Conservation (phyloP, 2,888 invertebrate species). For the Anagyrus pseudococci region DNA sequence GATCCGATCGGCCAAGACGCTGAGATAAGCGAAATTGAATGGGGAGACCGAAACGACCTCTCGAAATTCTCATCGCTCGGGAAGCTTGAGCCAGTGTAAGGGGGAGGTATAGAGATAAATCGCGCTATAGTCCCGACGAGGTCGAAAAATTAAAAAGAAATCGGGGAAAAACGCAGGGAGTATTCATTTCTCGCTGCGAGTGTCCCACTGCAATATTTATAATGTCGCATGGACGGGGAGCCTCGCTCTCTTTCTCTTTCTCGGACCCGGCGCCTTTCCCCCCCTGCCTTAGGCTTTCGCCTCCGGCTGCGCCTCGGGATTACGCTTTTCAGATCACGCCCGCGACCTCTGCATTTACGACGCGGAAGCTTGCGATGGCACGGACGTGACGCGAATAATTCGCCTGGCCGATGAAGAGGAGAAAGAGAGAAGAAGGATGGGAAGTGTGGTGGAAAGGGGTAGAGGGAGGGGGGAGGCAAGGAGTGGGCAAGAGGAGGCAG, state of each 20-base stretch:
- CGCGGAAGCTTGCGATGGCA: slow-evolving; percentile 36
- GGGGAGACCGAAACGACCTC: no score
- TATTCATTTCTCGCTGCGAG: slow-evolving; percentile 38
- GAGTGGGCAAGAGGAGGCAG: slow-evolving; percentile 2
- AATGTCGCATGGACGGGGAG: slow-evolving; percentile 24
- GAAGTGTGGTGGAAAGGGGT: background rate
- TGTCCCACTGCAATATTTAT: slow-evolving; percentile 29
- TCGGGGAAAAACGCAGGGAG: background rate
- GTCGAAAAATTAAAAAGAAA: background rate
- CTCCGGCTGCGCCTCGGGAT: slow-evolving; percentile 19
- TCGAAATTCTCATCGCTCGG: no score
- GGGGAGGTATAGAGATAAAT: no score
- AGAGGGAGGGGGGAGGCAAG: background rate
- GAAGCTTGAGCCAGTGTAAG: no score
- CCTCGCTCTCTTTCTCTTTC: slow-evolving; percentile 17
- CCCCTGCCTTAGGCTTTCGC: slow-evolving; percentile 14
- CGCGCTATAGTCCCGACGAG: background rate
- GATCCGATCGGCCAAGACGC: no score
- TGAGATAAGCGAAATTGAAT: no score
- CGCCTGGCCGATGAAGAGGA: slow-evolving; percentile 12
- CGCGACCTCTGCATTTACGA: slow-evolving; percentile 37
- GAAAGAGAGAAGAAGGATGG: background rate
- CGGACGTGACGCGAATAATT: slow-evolving; percentile 34
- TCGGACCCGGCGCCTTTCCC: slow-evolving; percentile 15
- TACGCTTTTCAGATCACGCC: slow-evolving; percentile 38